These are phyloP conservation scores for Oryzias melastigma DNA, from an alignment of 2,113 vertebrate genomes.

Conservation along the genomic window DNA sequence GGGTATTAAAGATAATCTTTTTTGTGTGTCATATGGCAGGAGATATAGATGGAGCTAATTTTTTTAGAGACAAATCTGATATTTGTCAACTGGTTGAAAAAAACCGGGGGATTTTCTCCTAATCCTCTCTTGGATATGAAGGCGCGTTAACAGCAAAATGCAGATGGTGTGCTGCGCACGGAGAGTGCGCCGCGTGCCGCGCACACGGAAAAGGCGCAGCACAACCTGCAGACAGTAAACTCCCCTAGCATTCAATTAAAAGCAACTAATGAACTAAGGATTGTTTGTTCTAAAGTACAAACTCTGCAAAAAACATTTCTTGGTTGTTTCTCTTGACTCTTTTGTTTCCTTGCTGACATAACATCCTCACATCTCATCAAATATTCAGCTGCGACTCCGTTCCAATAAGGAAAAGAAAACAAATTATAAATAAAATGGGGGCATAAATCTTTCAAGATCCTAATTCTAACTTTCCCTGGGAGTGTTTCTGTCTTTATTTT, in stretches of 20 bases:
- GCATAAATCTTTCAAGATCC: slow-evolving; percentile 79
- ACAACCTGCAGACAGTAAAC: slow-evolving; percentile 61
- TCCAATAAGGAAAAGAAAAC: slow-evolving; percentile 75
- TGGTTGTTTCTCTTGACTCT: slow-evolving; percentile 59
- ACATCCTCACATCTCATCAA: slow-evolving; percentile 75
- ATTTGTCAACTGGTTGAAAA: slow-evolving; percentile 84
- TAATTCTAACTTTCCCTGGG: slow-evolving; percentile 70
- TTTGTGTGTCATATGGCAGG: slow-evolving; percentile 82
- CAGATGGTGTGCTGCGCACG: slow-evolving; percentile 77
- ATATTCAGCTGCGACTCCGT: slow-evolving; percentile 76
- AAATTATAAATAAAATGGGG: slow-evolving; percentile 77
- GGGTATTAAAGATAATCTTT: slow-evolving; percentile 84
- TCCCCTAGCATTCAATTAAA: slow-evolving; percentile 57
- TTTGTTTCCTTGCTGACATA: slow-evolving; percentile 69
- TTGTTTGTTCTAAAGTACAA: slow-evolving; percentile 58
- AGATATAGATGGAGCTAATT: slow-evolving; percentile 84
- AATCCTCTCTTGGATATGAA: slow-evolving; percentile 80
- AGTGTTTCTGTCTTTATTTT: slow-evolving; percentile 73
- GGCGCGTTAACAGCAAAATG: slow-evolving; percentile 80
- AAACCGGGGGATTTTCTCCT: slow-evolving; percentile 78
- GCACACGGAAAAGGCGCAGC: slow-evolving; percentile 58
- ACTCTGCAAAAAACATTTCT: slow-evolving; percentile 70
- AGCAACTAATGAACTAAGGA: slow-evolving; percentile 51
- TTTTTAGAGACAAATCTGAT: slow-evolving; percentile 86
- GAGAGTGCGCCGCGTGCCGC: slow-evolving; percentile 65